Evolutionary conservation across 1,140 invertebrate species (phyloP).

Genomic region (Gonatopus flavifemur): DNA sequence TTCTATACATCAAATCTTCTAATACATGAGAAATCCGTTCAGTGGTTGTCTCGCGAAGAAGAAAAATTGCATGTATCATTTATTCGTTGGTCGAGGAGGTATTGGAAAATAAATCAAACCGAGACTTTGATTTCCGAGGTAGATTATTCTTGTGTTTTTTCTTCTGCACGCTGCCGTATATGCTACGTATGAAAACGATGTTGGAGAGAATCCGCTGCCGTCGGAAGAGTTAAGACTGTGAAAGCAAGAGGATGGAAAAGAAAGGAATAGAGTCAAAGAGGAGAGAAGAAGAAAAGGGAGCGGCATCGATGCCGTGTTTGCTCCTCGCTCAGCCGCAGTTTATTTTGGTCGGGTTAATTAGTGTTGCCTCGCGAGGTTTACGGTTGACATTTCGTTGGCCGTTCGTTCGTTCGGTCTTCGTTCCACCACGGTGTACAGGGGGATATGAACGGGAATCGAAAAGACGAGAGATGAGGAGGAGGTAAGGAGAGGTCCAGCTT

Average conservation of each 20-base stretch:
- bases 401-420: slow-evolving; percentile 40
- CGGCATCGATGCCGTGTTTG: too few species aligned
- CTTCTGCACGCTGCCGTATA: too few species aligned
- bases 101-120: too few species aligned
- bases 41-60: too few species aligned
- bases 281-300: slow-evolving; percentile 26
- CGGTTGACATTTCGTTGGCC: slow-evolving; percentile 58
- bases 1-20: too few species aligned
- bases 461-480: slow-evolving; percentile 15
- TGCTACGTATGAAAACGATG: too few species aligned
- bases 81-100: too few species aligned
- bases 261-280: slow-evolving; percentile 5
- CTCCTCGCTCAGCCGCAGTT: slow-evolving; percentile 46
- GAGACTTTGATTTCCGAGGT: too few species aligned
- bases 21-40: too few species aligned
- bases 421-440: slow-evolving; percentile 35
- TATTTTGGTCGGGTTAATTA: slow-evolving; percentile 60
- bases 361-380: slow-evolving; percentile 58
- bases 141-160: too few species aligned
- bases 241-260: background rate
- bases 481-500: background rate
- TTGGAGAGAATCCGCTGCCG: slow-evolving; percentile 1
- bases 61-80: too few species aligned
- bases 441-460: slow-evolving; percentile 25
- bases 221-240: too few species aligned